Evolutionary conservation across 2,797 vertebrate genomes (phyloP).

Genomic region (Margarornis squamiger): DNA sequence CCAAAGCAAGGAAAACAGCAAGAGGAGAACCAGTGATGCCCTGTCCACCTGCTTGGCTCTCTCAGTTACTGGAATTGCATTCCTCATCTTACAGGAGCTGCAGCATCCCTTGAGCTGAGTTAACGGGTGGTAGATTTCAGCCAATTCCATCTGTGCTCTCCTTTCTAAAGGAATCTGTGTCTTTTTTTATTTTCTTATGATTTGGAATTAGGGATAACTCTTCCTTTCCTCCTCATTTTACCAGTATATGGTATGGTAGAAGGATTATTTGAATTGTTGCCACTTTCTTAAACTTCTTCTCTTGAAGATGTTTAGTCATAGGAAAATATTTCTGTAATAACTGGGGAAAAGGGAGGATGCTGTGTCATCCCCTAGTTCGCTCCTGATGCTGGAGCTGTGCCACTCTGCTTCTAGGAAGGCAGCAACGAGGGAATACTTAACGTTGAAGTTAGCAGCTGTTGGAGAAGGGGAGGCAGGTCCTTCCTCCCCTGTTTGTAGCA

Average conservation of each 20-base stretch:
- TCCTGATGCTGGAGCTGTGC: constrained; percentile 13
- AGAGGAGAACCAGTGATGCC: not conserved
- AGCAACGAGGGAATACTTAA: constrained; percentile 37
- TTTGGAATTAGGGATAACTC: not conserved
- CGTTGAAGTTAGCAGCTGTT: constrained; percentile 47
- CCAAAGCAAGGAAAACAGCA: not conserved
- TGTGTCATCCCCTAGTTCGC: not conserved
- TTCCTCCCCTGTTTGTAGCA: not conserved
- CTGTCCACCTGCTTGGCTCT: not conserved
- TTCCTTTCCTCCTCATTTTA: not conserved
- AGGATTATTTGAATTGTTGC: not conserved
- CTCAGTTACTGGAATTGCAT: not conserved
- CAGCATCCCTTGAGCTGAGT: not conserved
- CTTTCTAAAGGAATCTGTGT: not conserved
- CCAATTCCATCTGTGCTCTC: not conserved
- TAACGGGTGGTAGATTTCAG: not conserved
- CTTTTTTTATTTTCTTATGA: not conserved
- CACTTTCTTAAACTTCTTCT: not conserved
- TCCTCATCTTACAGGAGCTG: not conserved
- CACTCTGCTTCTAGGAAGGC: constrained; percentile 33
- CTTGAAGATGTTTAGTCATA: not conserved
- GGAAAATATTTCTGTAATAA: not conserved
- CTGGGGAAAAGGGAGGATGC: not conserved
- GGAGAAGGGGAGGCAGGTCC: constrained; percentile 16
- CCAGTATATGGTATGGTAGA: not conserved